Base-by-base conservation (phyloP, 2,888 invertebrate species). In the Conops quadrifasciatus region DNA sequence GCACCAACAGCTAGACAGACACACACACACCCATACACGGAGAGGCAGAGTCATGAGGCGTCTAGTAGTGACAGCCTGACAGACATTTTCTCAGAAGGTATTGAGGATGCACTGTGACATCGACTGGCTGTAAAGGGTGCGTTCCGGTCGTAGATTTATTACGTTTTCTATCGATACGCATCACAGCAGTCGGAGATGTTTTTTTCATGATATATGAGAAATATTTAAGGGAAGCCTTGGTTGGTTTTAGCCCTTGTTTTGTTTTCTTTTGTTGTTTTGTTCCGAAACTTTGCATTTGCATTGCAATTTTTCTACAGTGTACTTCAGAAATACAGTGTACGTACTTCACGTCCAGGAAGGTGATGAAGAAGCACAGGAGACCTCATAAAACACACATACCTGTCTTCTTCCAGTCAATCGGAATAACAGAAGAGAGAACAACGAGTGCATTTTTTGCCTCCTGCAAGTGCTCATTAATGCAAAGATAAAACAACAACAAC, bases 381-480 rank as follows among this genome's bases (percentile, higher is more conserved):
- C 7, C 26, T 24, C 56, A 59, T 16, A 26, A 28, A 16, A 59
- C 30, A 13, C 30, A 13, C 15, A 49, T 56, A 66, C 19, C 26
- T 30, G 36, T 64, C 63, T 64, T 62, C 51, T 63, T 64, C 64
- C 64, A 70, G 64, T 70, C 64, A 64, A 56, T 64, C 56, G 28
- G 58, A 58, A 58, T 56, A 56, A 43, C 45, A 67, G 51, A 15
- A 60, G 13, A 30, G 49, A 36, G 9, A 36, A 36, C 36, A 36
- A 36, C 70, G 59, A 65, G 45, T n/a, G 26, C 56, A 65, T n/a
- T 64, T 70, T 68, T 56, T 64, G 67, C 58, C 59, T 9, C 45
- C 36, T 59, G 15, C 66, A 21, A 56, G 53, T 68, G n/a, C 65
- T 71, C 63, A 63, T 70, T 47, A 71, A 59, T 68, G 68, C 69